These are phyloP conservation scores for Regulus satrapa DNA, from an alignment of 2,113 vertebrate species.

Conservation along the genomic window DNA sequence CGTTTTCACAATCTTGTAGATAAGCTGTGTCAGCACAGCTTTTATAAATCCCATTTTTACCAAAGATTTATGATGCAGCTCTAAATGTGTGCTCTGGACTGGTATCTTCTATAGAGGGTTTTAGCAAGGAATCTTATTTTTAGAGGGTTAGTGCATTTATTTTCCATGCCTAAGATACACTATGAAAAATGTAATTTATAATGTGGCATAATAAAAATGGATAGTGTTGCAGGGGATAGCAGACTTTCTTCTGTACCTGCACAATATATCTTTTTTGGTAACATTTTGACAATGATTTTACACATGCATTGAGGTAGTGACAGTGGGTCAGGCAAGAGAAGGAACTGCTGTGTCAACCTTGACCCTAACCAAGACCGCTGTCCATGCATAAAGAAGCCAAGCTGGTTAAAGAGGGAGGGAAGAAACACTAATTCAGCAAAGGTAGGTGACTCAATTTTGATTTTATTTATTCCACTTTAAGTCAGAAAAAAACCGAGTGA, in stretches of 20 bases:
- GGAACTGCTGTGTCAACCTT: neutral
- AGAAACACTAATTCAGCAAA: neutral
- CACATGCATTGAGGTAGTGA: fast-evolving
- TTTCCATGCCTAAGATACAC: neutral
- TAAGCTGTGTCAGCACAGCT: constrained; percentile 4
- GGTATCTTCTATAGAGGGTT: neutral
- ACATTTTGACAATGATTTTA: neutral
- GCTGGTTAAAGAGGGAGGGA: neutral
- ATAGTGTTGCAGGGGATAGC: neutral
- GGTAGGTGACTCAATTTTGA: neutral
- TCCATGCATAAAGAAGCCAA: neutral
- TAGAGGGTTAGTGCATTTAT: neutral
- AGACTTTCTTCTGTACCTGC: neutral
- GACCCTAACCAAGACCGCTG: neutral
- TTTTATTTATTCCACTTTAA: neutral
- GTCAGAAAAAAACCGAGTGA: neutral
- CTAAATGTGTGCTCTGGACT: neutral
- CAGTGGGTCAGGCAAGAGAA: neutral
- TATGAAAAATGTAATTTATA: neutral
- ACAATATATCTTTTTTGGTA: neutral
- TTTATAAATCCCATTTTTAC: constrained; percentile 13
- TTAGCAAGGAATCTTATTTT: neutral
- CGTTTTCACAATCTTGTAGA: neutral
- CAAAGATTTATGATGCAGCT: neutral
- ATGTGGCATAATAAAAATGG: neutral